Conservation (phyloP, 1,140 invertebrate species). For the Frieseomelitta varia region DNA sequence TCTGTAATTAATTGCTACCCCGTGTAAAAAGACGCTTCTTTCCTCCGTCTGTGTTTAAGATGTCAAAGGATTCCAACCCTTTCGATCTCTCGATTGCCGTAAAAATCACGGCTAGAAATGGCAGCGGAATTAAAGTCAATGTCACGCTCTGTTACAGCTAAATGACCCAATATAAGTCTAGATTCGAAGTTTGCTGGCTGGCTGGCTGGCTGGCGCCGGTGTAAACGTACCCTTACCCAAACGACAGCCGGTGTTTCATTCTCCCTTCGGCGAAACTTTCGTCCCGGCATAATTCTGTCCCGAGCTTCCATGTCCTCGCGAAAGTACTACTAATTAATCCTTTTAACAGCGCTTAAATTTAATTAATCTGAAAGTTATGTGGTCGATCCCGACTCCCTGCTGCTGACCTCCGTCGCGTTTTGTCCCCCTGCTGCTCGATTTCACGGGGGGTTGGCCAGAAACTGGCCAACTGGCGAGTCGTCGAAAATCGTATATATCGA, state of each 20-base stretch:
- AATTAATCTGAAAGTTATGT: slow-evolving; percentile 79
- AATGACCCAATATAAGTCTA: slow-evolving; percentile 54
- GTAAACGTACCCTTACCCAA: slow-evolving; percentile 50
- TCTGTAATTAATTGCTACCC: neutral
- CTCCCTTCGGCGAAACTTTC: slow-evolving; percentile 62
- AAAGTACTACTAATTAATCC: slow-evolving; percentile 76
- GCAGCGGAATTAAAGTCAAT: slow-evolving; percentile 42
- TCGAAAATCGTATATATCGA: slow-evolving; percentile 59
- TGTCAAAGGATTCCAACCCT: too few species aligned
- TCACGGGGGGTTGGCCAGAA: neutral
- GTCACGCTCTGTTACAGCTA: slow-evolving; percentile 44
- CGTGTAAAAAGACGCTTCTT: neutral
- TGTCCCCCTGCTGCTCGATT: slow-evolving; percentile 39
- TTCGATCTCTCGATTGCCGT: neutral
- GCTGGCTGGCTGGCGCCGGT: slow-evolving; percentile 22
- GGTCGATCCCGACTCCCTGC: slow-evolving; percentile 61
- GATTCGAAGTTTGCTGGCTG: slow-evolving; percentile 43
- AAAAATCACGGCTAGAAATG: neutral
- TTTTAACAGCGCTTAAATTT: slow-evolving; percentile 77
- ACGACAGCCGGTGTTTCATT: slow-evolving; percentile 32
- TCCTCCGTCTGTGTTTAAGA: neutral
- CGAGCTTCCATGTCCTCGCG: slow-evolving; percentile 65
- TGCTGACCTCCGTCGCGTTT: slow-evolving; percentile 43
- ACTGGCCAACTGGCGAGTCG: neutral
- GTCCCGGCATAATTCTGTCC: slow-evolving; percentile 69